Conservation (phyloP, 2,888 invertebrate species). For the Spisula subtruncata region DNA sequence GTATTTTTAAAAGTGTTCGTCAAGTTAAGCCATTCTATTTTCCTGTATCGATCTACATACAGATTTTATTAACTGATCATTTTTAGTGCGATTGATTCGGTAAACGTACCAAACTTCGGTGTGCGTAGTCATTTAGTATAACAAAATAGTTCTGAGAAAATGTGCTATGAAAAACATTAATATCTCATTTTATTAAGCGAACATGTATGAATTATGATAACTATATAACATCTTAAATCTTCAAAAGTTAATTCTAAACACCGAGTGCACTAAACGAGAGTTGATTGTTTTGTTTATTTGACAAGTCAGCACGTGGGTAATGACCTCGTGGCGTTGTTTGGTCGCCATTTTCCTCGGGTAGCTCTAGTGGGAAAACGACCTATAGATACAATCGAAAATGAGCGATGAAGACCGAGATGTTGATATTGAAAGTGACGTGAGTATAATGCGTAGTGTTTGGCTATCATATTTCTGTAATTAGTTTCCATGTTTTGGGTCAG, state of each 20-base stretch:
- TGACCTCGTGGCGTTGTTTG: conserved; percentile 86
- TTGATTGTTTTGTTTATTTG: conserved; percentile 59
- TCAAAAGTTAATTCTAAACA: not conserved
- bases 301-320: conserved; percentile 79
- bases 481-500: not conserved
- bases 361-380: conserved; percentile 32
- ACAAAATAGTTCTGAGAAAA: not conserved
- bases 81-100: conserved; percentile 8
- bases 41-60: no score
- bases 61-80: not conserved
- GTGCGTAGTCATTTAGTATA: not conserved
- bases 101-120: not conserved
- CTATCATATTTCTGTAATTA: not conserved
- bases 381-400: conserved; percentile 89
- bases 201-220: not conserved
- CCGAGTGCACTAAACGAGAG: not conserved
- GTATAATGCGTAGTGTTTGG: conserved; percentile 83
- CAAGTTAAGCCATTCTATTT: no score
- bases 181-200: not conserved
- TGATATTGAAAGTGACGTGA: conserved; percentile 98
- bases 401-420: conserved; percentile 98
- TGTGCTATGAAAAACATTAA: not conserved
- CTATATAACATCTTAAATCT: not conserved
- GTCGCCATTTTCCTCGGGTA: conserved; percentile 73
- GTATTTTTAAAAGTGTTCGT: no score